Evolutionary conservation across 2,888 invertebrate genomes (phyloP), one percentile per base, ranked within the genome.

Genomic region (Eucriotettix oculatus): DNA sequence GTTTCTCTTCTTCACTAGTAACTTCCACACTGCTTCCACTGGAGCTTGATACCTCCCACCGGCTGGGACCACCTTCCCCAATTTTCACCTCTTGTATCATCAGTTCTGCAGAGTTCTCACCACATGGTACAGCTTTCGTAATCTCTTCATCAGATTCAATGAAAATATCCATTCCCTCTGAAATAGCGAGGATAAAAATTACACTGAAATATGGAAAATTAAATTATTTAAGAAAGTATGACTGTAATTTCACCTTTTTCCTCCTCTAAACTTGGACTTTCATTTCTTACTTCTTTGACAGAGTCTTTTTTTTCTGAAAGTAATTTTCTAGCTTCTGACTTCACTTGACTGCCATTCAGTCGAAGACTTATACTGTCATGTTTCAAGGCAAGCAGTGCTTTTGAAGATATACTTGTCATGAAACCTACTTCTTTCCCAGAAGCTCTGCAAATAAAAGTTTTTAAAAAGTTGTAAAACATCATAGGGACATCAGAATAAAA

Each of bases 101-200:
- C 57, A 78, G 71, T 64, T 73, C 73, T 1, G 76, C 76, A 43
- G 75, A 73, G 58, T 73, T 72, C 63, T 71, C 66, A 54, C 71
- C 72, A 52, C 69, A 62, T 56, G 68, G 9, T 16, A 62, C 41
- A 14, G 59, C 56, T 14, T 41, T 43, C 16, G 54, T 29, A 7
- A 29, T 7, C 44, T 59, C 61, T 16, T 52, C 52, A 10, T 61
- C 60, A 40, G 60, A 60, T 40, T 53, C 56, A 40, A 29, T 16
- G 43, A 29, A 42, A 42, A 48, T 16, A 42, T 52, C 48, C 41
- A 58, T 16, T 12, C 10, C 56, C 42, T 58, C 43, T 56, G 40
- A 42, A n/a, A 29, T 29, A 5, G 29, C 7, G 7, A 29, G n/a
- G 29, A 5, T 7, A 29, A 29, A 5, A 29, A 29, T 29, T 2